Base-by-base conservation (phyloP, 2,888 invertebrate genomes). In the Tiliacea citrago region DNA sequence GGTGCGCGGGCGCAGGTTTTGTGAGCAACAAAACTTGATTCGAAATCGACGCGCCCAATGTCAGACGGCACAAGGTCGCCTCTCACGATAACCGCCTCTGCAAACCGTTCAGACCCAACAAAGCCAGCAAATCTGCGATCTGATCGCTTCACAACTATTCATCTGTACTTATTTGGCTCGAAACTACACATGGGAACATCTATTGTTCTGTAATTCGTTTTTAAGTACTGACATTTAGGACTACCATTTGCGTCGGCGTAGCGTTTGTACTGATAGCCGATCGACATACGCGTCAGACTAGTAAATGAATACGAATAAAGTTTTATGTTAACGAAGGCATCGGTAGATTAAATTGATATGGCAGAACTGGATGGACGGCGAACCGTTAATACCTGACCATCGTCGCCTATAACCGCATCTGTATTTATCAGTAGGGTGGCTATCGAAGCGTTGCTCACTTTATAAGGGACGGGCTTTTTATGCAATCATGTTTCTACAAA, bases 41-140 rank as follows among this genome's bases (percentile, higher is more conserved):
- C 89, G 92, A 95, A 95, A 94, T 94, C 93, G 88, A 86, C 88
- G 88, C 82, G 87, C 88, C 91, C 96, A 95, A 95, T 96, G 95
- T 95, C 94, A 95, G 91, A 91, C 90, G 79, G 78, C 79, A 86
- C 95, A 95, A 95, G 95, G 95, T 93, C 93, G 90, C 94, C 94
- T 92, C 93, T 95, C 94, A 93, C 94, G 90, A 91, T 90, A 90
- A 90, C 90, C 92, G 91, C 93, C 92, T 92, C 91, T 88, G 91
- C 91, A 88, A 89, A 90, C 82, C 81, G 79, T 89, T 85, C 84
- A 81, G 83, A 76, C 74, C 85, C 77, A 79, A 87, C 86, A 87
- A 89, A 89, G 86, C 85, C 81, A 86, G 84, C 86, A 88, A 89
- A 90, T 88, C 86, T 87, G 85, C 82, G 83, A 90, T 88, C 84